A percentile compares a stretch with the other conserved stretches of the same genome.
phyloP scores from a whole-genome alignment of 2,888 invertebrate species.

The Elysia crispata region DNA sequence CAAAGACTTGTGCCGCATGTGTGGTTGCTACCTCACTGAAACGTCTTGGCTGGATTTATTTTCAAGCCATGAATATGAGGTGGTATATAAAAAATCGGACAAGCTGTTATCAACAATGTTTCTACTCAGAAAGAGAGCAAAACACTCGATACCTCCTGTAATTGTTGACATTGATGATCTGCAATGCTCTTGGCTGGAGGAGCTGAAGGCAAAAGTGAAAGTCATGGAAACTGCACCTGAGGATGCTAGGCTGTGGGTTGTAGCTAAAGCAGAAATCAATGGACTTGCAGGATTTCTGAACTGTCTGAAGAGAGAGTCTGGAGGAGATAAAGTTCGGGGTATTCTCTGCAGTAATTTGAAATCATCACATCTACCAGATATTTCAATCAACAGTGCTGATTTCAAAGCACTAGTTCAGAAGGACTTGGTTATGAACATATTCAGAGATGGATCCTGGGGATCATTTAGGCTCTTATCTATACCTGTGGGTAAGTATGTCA shows the following conservation, averaged over 20 bases:
- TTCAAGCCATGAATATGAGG: slow-evolving; percentile 78
- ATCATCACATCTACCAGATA: slow-evolving; percentile 36
- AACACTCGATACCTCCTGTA: slow-evolving; percentile 48
- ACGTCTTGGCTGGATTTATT: slow-evolving; percentile 64
- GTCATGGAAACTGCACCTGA: slow-evolving; percentile 83
- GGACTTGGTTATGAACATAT: slow-evolving; percentile 91
- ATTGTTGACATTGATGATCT: slow-evolving; percentile 59
- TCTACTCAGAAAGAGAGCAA: slow-evolving; percentile 82
- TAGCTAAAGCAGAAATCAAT: slow-evolving; percentile 83
- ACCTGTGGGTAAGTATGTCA: slow-evolving; percentile 53
- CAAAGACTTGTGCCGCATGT: slow-evolving; percentile 53
- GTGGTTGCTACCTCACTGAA: slow-evolving; percentile 61
- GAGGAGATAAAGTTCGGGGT: slow-evolving; percentile 85
- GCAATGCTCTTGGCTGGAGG: slow-evolving; percentile 85
- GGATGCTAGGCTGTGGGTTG: slow-evolving; percentile 80
- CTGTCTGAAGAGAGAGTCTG: slow-evolving; percentile 92
- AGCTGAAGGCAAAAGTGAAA: slow-evolving; percentile 82
- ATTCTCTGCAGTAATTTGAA: slow-evolving; percentile 81
- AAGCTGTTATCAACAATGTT: slow-evolving; percentile 80
- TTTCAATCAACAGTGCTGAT: slow-evolving; percentile 44
- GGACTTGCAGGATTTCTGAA: slow-evolving; percentile 93
- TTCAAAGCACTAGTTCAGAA: slow-evolving; percentile 77
- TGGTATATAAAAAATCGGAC: slow-evolving; percentile 83
- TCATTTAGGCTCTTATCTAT: slow-evolving; percentile 89
- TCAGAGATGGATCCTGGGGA: slow-evolving; percentile 90